phyloP scores from a whole-genome alignment of 2,113 vertebrate species.

The Corapipo altera region DNA sequence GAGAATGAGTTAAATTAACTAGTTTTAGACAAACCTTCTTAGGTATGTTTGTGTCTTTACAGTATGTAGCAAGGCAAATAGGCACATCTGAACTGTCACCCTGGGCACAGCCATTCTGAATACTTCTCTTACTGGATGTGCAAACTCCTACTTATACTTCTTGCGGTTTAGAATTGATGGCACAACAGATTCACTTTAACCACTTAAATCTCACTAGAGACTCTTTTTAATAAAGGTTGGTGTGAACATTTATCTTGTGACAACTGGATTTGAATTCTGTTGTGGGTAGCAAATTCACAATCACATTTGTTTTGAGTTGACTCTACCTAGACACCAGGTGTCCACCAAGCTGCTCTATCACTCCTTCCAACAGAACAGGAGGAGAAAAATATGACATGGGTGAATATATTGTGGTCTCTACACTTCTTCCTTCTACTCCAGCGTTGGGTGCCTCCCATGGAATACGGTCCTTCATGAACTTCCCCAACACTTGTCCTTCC shows the following conservation, averaged over 20 bases:
- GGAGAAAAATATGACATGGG: not conserved
- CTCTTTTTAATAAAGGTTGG: not conserved
- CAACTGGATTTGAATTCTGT: not conserved
- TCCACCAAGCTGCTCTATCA: not conserved
- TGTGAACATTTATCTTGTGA: not conserved
- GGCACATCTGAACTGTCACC: not conserved
- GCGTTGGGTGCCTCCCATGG: not conserved
- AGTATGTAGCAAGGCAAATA: not conserved
- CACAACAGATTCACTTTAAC: not conserved
- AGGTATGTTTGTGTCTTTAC: not conserved
- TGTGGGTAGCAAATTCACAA: not conserved
- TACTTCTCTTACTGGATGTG: not conserved
- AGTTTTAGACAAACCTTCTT: not conserved
- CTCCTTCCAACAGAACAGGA: not conserved
- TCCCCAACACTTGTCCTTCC: not conserved
- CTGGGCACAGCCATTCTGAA: not conserved
- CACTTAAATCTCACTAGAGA: not conserved
- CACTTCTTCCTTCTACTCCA: not conserved
- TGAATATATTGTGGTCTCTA: not conserved
- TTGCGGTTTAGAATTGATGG: not conserved
- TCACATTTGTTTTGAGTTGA: not conserved
- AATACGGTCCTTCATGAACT: not conserved
- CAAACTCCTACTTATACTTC: not conserved
- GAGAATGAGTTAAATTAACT: not conserved
- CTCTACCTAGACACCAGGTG: not conserved